Evolutionary conservation across 2,888 invertebrate genomes (phyloP).

Genomic region (Alloscopus bannaensis): DNA sequence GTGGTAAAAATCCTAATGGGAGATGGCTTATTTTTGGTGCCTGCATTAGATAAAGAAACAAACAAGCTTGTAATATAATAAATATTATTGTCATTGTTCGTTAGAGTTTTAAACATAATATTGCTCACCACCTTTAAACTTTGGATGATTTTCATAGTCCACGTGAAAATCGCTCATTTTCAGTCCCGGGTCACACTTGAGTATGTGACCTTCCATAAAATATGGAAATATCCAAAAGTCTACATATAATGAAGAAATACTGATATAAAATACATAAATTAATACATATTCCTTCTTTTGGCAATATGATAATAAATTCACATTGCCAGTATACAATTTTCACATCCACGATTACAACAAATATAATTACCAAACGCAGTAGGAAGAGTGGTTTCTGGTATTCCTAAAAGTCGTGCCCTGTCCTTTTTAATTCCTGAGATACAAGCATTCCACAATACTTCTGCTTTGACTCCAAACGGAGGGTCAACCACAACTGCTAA

Average conservation of each 20-base stretch:
- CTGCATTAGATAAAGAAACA: constrained; percentile 12
- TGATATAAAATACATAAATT: background rate
- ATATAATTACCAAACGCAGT: background rate
- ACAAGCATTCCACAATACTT: constrained; percentile 57
- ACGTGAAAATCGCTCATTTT: constrained; percentile 63
- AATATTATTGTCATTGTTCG: too few relatives aligned
- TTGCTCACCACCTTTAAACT: constrained; percentile 54
- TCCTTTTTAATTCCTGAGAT: constrained; percentile 37
- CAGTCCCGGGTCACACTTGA: constrained; percentile 35
- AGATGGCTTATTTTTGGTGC: constrained; percentile 47
- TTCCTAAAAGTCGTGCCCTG: too few relatives aligned
- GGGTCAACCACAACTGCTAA: constrained; percentile 53
- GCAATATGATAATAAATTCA: constrained; percentile 25
- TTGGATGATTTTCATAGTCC: constrained; percentile 60
- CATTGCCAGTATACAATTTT: background rate
- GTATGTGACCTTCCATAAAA: constrained; percentile 64
- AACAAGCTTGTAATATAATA: too few relatives aligned
- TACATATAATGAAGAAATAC: constrained; percentile 14
- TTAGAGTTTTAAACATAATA: too few relatives aligned
- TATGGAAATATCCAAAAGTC: constrained; percentile 66
- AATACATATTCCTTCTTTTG: too few relatives aligned
- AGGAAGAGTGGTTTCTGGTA: background rate
- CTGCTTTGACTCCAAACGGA: constrained; percentile 60
- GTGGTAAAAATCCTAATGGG: constrained; percentile 62
- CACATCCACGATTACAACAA: background rate